phyloP scores from a whole-genome alignment of 2,888 invertebrate species.

The Notocelia uddmanniana region DNA sequence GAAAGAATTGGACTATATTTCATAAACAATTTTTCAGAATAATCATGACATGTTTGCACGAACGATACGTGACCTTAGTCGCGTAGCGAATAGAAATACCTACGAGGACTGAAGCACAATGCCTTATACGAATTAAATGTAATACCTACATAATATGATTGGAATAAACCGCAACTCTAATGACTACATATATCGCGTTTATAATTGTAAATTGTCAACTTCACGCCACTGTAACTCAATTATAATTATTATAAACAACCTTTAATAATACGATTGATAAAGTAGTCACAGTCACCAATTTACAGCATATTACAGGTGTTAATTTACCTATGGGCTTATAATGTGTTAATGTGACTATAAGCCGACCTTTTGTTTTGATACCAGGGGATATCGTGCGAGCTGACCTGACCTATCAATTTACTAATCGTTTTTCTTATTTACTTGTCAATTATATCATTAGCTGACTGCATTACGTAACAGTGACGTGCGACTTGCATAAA shows the following conservation, averaged over 20 bases:
- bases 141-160: not conserved
- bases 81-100: not conserved
- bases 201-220: not conserved
- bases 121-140: not conserved
- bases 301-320: not conserved
- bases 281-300: not conserved
- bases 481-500: not conserved
- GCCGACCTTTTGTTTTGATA: not conserved
- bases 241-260: not conserved
- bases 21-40: not conserved
- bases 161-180: conserved; percentile 14
- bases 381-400: too few relatives aligned
- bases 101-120: too few relatives aligned
- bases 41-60: not conserved
- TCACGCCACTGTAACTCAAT: not conserved
- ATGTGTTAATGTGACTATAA: not conserved
- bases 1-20: not conserved
- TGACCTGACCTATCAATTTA: not conserved
- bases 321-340: not conserved
- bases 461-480: not conserved
- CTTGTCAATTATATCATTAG: not conserved
- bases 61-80: conserved; percentile 16
- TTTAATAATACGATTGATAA: not conserved
- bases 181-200: not conserved
- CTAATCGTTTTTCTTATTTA: not conserved